These are phyloP conservation scores for Steinernema scapterisci DNA, from an alignment of 2,888 invertebrate species.

Conservation along the genomic window DNA sequence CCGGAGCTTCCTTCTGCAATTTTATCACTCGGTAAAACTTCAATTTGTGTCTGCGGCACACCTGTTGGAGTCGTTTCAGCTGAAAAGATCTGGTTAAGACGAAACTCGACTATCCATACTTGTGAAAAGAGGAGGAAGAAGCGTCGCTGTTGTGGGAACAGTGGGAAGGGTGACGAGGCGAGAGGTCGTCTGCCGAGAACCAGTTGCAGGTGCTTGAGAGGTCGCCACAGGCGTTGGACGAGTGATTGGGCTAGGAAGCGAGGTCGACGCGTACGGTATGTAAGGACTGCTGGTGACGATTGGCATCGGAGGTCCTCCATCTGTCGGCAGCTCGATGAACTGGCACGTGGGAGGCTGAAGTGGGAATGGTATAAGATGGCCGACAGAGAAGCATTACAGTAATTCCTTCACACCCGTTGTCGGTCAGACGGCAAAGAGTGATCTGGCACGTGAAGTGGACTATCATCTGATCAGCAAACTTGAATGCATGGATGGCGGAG, in stretches of 20 bases:
- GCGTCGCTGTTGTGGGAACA: background rate
- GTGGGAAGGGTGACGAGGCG: background rate
- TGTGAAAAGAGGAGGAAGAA: background rate
- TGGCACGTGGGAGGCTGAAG: constrained; percentile 44
- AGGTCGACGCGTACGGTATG: constrained; percentile 22
- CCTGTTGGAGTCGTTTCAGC: constrained; percentile 3
- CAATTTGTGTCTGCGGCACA: constrained; percentile 1
- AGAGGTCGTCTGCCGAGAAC: background rate
- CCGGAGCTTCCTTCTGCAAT: background rate
- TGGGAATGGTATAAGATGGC: too few species aligned
- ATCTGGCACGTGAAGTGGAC: constrained; percentile 65
- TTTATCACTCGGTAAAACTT: constrained; percentile 6
- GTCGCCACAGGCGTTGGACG: background rate
- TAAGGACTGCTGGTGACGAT: constrained; percentile 22
- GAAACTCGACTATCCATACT: background rate
- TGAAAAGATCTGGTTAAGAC: background rate
- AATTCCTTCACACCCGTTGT: constrained; percentile 65
- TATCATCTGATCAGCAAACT: constrained; percentile 64
- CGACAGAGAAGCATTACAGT: constrained; percentile 46
- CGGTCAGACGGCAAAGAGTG: constrained; percentile 56
- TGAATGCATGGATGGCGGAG: constrained; percentile 59
- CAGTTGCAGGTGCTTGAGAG: constrained; percentile 3
- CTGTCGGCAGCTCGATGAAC: constrained; percentile 39
- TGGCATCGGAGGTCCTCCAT: constrained; percentile 40
- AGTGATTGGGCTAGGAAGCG: background rate